Conservation (phyloP, 2,888 invertebrate species). For the Rhamnusium bicolor region DNA sequence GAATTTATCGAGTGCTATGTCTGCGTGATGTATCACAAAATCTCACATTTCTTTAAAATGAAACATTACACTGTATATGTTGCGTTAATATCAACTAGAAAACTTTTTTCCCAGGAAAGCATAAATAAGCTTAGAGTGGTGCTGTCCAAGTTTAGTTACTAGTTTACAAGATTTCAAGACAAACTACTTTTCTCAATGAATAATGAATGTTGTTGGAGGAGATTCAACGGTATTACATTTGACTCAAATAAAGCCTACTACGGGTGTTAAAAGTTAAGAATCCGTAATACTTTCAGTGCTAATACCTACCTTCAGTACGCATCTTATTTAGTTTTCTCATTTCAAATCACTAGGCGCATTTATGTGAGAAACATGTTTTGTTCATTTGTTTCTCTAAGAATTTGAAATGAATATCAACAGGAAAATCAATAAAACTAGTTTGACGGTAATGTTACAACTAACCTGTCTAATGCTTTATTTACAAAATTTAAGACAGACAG, state of each 20-base stretch:
- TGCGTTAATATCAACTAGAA: neutral
- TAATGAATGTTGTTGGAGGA: slow-evolving; percentile 47
- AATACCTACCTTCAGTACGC: neutral
- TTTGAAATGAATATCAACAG: neutral
- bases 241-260: neutral
- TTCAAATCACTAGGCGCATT: too few relatives aligned
- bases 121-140: slow-evolving; percentile 33
- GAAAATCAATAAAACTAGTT: neutral
- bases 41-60: too few relatives aligned
- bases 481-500: neutral
- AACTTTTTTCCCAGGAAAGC: slow-evolving; percentile 13
- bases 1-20: too few relatives aligned
- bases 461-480: neutral
- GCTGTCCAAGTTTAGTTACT: slow-evolving; percentile 38
- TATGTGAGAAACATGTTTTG: neutral
- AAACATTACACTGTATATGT: neutral
- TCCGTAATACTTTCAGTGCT: neutral
- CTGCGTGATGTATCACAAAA: too few relatives aligned
- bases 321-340: too few relatives aligned
- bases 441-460: neutral
- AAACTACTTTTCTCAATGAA: slow-evolving; percentile 46
- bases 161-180: slow-evolving; percentile 46
- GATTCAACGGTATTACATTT: slow-evolving; percentile 19
- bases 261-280: neutral
- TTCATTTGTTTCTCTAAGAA: neutral